Conservation (phyloP, 2,797 vertebrate genomes). For the Aphelocoma californica region DNA sequence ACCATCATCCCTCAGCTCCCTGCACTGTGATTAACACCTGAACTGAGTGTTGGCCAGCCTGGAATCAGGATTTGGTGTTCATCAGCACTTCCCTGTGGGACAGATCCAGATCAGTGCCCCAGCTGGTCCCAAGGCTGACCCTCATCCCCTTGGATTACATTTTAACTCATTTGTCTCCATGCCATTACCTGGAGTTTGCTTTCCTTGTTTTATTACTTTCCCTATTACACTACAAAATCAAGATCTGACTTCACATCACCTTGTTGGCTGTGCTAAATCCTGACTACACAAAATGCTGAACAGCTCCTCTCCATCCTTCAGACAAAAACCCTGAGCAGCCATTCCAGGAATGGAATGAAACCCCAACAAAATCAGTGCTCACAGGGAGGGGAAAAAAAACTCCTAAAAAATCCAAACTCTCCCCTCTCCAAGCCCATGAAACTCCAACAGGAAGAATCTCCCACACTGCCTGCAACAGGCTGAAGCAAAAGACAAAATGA, state of each 20-base stretch:
- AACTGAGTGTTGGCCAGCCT: background rate
- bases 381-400: background rate
- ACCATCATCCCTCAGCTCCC: background rate
- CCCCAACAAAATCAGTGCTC: background rate
- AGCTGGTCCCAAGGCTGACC: background rate
- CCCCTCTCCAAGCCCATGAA: background rate
- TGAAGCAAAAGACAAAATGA: background rate
- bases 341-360: background rate
- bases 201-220: background rate
- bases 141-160: background rate
- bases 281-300: background rate
- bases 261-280: background rate
- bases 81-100: background rate
- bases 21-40: background rate
- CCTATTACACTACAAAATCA: background rate
- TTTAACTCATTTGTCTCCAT: background rate
- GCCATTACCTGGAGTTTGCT: background rate
- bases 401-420: background rate
- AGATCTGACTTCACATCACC: background rate
- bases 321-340: background rate
- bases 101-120: background rate
- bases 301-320: background rate
- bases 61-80: no score
- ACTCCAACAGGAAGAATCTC: background rate
- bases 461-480: background rate